Percentiles rank a stretch among this genome's conserved stretches.
These are phyloP conservation scores for Thaumetopoea pityocampa DNA, from an alignment of 1,140 invertebrate genomes.

Conservation along the genomic window DNA sequence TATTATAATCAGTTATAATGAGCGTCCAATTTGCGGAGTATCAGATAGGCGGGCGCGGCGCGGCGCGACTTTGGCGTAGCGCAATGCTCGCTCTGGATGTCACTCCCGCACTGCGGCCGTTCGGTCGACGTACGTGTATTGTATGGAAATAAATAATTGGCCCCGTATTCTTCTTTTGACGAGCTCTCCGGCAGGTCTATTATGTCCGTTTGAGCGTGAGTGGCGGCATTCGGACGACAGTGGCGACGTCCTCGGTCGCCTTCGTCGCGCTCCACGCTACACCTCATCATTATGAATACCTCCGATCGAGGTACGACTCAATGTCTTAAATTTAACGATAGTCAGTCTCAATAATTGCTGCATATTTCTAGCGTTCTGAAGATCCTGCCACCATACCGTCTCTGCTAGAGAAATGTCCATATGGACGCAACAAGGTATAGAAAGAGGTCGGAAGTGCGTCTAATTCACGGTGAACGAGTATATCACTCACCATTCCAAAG, in stretches of 20 bases:
- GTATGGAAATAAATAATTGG: constrained; percentile 71
- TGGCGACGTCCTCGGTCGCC: constrained; percentile 61
- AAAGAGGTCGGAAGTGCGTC: constrained; percentile 53
- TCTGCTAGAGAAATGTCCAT: constrained; percentile 25
- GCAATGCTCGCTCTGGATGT: constrained; percentile 30
- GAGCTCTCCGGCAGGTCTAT: constrained; percentile 61
- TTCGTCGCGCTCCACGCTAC: constrained; percentile 40
- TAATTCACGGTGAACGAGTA: constrained; percentile 44
- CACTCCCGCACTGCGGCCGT: constrained; percentile 52
- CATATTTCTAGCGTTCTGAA: constrained; percentile 13
- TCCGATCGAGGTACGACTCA: constrained; percentile 61
- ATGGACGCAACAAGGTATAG: constrained; percentile 35
- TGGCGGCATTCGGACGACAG: constrained; percentile 66
- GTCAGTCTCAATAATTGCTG: constrained; percentile 1
- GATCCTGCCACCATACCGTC: constrained; percentile 1
- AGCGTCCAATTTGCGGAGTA: too few relatives aligned
- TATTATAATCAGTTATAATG: constrained; percentile 11
- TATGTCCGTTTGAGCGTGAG: constrained; percentile 60
- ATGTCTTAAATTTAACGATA: constrained; percentile 27
- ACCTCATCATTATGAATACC: constrained; percentile 53
- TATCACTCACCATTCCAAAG: constrained; percentile 35
- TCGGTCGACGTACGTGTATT: constrained; percentile 55
- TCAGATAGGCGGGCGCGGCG: too few relatives aligned
- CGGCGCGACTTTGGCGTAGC: too few relatives aligned
- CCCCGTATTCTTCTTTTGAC: constrained; percentile 72